phyloP scores from a whole-genome alignment of 1,140 invertebrate species.

The Scaptodrosophila lebanonensis region DNA sequence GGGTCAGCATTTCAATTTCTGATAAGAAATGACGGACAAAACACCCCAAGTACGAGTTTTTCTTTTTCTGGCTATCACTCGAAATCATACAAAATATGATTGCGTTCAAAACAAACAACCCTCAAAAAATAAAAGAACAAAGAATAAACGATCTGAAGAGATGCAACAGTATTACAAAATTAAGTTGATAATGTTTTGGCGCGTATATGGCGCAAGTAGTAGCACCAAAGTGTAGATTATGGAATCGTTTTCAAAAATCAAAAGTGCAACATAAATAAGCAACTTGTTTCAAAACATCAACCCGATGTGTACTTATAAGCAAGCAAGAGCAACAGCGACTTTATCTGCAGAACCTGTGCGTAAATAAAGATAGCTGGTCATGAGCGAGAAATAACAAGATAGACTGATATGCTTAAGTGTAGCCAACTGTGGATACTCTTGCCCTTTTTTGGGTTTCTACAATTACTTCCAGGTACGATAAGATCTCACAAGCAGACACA shows the following conservation, averaged over 20 bases:
- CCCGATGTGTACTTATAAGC: slow-evolving; percentile 27
- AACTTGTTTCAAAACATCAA: slow-evolving; percentile 25
- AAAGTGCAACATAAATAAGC: slow-evolving; percentile 55
- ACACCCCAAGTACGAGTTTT: slow-evolving; percentile 18
- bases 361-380: slow-evolving; percentile 1
- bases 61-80: neutral
- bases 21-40: slow-evolving; percentile 17
- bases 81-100: slow-evolving; percentile 3
- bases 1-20: slow-evolving; percentile 29
- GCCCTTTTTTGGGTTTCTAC: too few relatives aligned
- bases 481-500: too few relatives aligned
- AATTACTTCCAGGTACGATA: too few relatives aligned
- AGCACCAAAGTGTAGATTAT: too few relatives aligned
- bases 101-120: slow-evolving; percentile 14
- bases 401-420: too few relatives aligned
- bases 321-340: slow-evolving; percentile 16
- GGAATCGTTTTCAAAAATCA: slow-evolving; percentile 30
- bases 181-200: slow-evolving; percentile 24
- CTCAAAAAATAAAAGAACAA: too few relatives aligned
- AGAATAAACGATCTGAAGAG: too few relatives aligned
- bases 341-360: slow-evolving; percentile 46
- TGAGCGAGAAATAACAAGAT: too few relatives aligned
- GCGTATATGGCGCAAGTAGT: neutral
- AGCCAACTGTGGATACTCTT: too few relatives aligned
- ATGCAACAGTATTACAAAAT: slow-evolving; percentile 29